Evolutionary conservation across 23 tunicate genomes (phyloP).

Genomic region (Trididemnum miniatum): DNA sequence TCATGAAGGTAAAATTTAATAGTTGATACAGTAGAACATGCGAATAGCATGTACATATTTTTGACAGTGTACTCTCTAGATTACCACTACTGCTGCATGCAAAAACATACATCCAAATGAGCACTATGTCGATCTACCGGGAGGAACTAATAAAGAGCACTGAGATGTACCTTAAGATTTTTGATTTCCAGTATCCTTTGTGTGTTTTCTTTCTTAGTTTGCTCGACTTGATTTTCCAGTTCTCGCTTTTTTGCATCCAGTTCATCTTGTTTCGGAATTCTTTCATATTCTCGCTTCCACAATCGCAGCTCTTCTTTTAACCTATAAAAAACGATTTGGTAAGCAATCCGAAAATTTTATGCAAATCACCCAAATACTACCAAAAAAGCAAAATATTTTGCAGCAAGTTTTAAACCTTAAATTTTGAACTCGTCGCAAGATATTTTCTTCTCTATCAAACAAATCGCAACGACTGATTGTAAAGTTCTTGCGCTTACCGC

Average conservation of each 20-base stretch:
- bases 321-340: constrained; percentile 25
- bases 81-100: too few relatives aligned
- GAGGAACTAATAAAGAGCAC: too few relatives aligned
- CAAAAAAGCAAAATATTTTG: too few relatives aligned
- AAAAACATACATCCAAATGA: too few relatives aligned
- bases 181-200: constrained; percentile 76
- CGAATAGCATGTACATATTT: neutral
- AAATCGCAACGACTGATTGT: too few relatives aligned
- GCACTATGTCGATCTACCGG: too few relatives aligned
- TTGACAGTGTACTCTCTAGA: neutral
- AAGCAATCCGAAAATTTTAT: too few relatives aligned
- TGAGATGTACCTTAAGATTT: constrained; percentile 44
- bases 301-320: constrained; percentile 77
- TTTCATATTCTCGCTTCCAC: constrained; percentile 74
- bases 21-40: neutral
- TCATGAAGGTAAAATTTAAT: neutral
- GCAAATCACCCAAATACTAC: too few relatives aligned
- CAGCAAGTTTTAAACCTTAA: too few relatives aligned
- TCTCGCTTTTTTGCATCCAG: constrained; percentile 73
- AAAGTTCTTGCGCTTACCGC: too few relatives aligned
- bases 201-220: constrained; percentile 73
- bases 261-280: constrained; percentile 87
- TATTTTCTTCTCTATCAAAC: too few relatives aligned
- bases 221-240: constrained; percentile 70
- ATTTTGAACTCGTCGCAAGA: too few relatives aligned